Evolutionary conservation across 1,140 invertebrate species (phyloP), one percentile per base, ranked within the genome.

Genomic region (Homalodisca vitripennis): DNA sequence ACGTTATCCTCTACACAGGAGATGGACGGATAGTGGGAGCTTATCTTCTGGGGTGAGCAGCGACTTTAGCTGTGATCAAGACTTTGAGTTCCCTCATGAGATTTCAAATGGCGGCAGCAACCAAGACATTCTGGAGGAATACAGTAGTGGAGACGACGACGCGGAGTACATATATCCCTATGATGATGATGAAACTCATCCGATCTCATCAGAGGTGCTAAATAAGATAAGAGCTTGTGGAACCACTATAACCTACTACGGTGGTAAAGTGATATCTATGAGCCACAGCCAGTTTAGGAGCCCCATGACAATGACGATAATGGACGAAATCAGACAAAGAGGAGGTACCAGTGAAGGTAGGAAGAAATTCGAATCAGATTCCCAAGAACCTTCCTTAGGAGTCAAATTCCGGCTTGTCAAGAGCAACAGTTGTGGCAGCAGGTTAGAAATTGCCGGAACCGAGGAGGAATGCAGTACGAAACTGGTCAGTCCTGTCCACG

Each of bases 201-300:
- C 75, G 6, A 71, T 77, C 73, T 80, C 79, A 1, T 73, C 76
- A 69, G 92, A 94, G 75, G 89, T 94, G n/a, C 78, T 95, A 46
- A 86, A 89, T 71, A 93, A 92, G 80, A 93, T 95, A 72, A 83
- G 92, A 53, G 92, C 92, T 75, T 91, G 87, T 74, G 93, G 92
- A 3, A 92, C 91, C 0, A 91, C 91, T 3, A 86, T 94, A 0
- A 94, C 92, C 2, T 95, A 94, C 76, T 94, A 93, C 73, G 92
- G 92, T 0, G 92, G 92, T 1, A 87, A 89, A 76, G 88, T 94
- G 14, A 83, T 93, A 6, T 69, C 77, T 10, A 87, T 89, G 72
- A 87, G 84, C 17, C 85, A 85, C 76, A 85, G 86, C 1, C 86
- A 87, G 10, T 79, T 85, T 14, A 84, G 86, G 47, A 87, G 83